phyloP scores from a whole-genome alignment of 2,888 invertebrate genomes.

The Iphiclides podalirius region DNA sequence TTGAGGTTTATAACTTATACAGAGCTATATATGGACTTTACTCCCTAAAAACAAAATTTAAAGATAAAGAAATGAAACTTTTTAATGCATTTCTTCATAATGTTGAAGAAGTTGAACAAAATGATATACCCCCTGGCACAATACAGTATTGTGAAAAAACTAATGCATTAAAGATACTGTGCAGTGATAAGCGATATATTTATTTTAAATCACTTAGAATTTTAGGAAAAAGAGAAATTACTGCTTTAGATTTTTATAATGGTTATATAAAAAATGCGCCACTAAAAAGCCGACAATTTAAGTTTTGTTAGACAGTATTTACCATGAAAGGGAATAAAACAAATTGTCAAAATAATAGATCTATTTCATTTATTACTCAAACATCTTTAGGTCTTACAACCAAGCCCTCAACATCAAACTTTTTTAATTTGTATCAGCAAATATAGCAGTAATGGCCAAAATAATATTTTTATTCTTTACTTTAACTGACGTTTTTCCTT shows the following conservation, averaged over 20 bases:
- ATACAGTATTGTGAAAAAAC: conserved; percentile 80
- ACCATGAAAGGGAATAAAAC: background rate
- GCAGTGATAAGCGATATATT: conserved; percentile 83
- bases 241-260: conserved; percentile 90
- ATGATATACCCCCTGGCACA: conserved; percentile 71
- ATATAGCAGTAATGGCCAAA: no score
- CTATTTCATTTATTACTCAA: no score
- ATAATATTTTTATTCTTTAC: no score
- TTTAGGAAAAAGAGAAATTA: conserved; percentile 85
- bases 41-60: conserved; percentile 82
- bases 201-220: conserved; percentile 83
- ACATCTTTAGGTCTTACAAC: no score
- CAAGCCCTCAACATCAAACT: no score
- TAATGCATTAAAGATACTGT: conserved; percentile 82
- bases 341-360: no score
- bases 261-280: conserved; percentile 86
- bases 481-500: no score
- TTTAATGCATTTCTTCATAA: conserved; percentile 72
- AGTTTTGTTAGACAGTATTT: conserved; percentile 52
- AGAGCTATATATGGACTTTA: conserved; percentile 85
- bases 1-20: conserved; percentile 84
- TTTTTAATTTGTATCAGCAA: no score
- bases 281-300: conserved; percentile 45
- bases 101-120: conserved; percentile 34
- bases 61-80: conserved; percentile 81